These are phyloP conservation scores for Nesidiocoris tenuis DNA, from an alignment of 2,888 invertebrate species.

Conservation along the genomic window DNA sequence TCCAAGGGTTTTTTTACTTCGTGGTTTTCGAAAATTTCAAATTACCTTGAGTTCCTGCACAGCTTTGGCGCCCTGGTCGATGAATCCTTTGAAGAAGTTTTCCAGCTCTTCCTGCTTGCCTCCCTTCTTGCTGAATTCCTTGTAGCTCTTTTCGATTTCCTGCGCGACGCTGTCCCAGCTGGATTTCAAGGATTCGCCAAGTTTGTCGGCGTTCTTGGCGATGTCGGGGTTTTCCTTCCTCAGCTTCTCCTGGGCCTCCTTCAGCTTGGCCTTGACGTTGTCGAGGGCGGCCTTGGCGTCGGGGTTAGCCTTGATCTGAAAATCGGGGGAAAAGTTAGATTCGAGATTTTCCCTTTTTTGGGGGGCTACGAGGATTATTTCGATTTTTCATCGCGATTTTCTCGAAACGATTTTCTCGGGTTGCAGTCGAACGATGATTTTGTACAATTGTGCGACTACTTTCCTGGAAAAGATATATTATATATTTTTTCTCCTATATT, in stretches of 20 bases:
- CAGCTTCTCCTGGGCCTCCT: slow-evolving; percentile 43
- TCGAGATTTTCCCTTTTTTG: no score
- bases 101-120: slow-evolving; percentile 44
- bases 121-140: slow-evolving; percentile 47
- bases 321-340: no score
- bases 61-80: slow-evolving; percentile 39
- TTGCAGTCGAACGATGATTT: no score
- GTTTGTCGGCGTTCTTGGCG: slow-evolving; percentile 45
- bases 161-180: slow-evolving; percentile 41
- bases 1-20: no score
- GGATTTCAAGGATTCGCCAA: slow-evolving; percentile 37
- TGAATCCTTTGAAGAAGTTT: slow-evolving; percentile 40
- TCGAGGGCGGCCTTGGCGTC: slow-evolving; percentile 30
- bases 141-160: slow-evolving; percentile 43
- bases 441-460: no score
- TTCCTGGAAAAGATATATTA: no score
- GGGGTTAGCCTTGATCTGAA: slow-evolving; percentile 45
- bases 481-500: no score
- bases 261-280: slow-evolving; percentile 38
- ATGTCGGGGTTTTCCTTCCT: slow-evolving; percentile 47
- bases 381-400: no score
- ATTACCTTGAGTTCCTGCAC: slow-evolving; percentile 44
- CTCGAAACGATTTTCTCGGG: no score
- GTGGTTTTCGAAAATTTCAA: no score
- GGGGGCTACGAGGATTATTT: no score